Conservation (phyloP, 1,140 invertebrate species). For the Orius insidiosus region DNA sequence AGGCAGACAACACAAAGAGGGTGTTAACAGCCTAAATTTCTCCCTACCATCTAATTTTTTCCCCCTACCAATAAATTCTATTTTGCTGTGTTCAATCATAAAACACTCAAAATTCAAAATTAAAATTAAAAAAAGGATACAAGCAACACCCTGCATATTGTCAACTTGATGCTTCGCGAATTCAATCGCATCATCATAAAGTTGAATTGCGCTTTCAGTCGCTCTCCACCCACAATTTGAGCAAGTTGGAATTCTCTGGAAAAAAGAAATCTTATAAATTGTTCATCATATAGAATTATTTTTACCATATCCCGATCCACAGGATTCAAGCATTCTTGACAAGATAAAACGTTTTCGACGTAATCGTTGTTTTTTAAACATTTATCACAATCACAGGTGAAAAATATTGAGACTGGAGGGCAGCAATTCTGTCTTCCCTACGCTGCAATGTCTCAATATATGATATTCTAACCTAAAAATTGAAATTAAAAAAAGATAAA, state of each 20-base stretch:
- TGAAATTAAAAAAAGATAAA: conserved; percentile 8
- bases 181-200: conserved; percentile 35
- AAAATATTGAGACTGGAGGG: conserved; percentile 66
- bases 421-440: conserved; percentile 41
- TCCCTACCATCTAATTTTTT: too few species aligned
- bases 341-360: conserved; percentile 8
- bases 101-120: too few species aligned
- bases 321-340: neutral
- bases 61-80: too few species aligned
- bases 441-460: conserved; percentile 66
- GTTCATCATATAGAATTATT: too few species aligned
- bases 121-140: too few species aligned
- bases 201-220: conserved; percentile 3
- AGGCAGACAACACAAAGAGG: too few species aligned
- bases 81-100: too few species aligned
- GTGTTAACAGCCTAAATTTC: too few species aligned
- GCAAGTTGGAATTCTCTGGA: conserved; percentile 3
- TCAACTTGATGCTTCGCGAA: conserved; percentile 45
- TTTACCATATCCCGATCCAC: conserved; percentile 1
- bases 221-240: conserved; percentile 5
- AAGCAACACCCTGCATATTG: conserved; percentile 49
- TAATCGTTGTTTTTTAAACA: conserved; percentile 36
- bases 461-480: conserved; percentile 57
- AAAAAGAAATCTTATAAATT: too few species aligned
- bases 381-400: conserved; percentile 59